These are phyloP conservation scores for Heterocephalus glaber DNA, from an alignment of 2,113 vertebrate genomes.

Conservation along the genomic window DNA sequence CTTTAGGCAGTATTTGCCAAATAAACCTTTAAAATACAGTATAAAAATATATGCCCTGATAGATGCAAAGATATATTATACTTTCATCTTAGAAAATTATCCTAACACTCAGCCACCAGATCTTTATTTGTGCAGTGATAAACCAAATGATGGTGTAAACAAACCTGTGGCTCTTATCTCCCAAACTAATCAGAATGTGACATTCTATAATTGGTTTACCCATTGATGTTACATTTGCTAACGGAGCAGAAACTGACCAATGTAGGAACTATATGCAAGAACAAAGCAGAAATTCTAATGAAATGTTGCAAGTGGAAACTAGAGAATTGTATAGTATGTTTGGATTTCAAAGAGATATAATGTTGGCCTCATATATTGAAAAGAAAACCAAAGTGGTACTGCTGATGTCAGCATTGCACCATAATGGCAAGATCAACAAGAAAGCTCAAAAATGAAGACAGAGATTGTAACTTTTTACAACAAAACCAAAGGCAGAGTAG, in stretches of 20 bases:
- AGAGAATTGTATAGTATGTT: neutral
- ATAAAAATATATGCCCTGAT: neutral
- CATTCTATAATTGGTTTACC: neutral
- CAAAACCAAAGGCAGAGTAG: no score
- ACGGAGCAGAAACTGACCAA: neutral
- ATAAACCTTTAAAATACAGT: neutral
- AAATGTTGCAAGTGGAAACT: neutral
- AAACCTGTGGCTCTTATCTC: neutral
- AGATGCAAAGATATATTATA: neutral
- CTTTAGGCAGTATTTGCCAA: neutral
- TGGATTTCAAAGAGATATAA: neutral
- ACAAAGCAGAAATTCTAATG: neutral
- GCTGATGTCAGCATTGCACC: neutral
- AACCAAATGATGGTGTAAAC: neutral
- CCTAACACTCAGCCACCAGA: neutral
- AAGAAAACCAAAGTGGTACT: neutral
- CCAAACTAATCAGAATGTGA: neutral
- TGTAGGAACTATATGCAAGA: neutral
- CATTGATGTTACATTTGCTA: neutral
- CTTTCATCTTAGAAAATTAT: neutral
- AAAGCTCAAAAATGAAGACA: neutral
- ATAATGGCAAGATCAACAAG: neutral
- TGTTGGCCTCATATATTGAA: neutral
- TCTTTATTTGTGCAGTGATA: neutral
- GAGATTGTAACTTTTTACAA: no score